Percentiles rank a stretch among this genome's conserved stretches.
Evolutionary conservation across 1,140 invertebrate genomes (phyloP).

Genomic region (Vanessa atalanta): DNA sequence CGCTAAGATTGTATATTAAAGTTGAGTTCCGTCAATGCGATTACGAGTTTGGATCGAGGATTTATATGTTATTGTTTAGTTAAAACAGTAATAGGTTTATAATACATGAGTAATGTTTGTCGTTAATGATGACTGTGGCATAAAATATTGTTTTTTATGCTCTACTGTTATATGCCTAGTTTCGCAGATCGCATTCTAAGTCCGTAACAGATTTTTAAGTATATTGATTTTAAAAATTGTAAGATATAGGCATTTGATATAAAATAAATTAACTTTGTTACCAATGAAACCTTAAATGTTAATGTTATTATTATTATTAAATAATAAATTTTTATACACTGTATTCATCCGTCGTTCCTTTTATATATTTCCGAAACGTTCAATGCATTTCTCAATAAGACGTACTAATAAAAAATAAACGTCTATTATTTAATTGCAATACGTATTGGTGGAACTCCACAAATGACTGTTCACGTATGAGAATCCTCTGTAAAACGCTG

Average conservation of each 20-base stretch:
- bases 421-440: not conserved
- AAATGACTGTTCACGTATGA: conserved; percentile 45
- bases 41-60: not conserved
- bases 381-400: not conserved
- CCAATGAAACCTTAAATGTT: too few relatives aligned
- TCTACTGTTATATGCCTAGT: too few relatives aligned
- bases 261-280: too few relatives aligned
- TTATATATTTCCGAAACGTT: too few relatives aligned
- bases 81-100: not conserved
- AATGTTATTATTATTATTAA: not conserved
- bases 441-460: conserved; percentile 18
- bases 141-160: too few relatives aligned
- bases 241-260: too few relatives aligned
- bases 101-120: too few relatives aligned
- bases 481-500: conserved; percentile 51
- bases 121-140: too few relatives aligned
- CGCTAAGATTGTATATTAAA: conserved; percentile 8
- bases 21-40: not conserved
- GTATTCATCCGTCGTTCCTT: too few relatives aligned
- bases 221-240: too few relatives aligned
- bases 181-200: too few relatives aligned
- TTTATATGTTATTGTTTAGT: not conserved
- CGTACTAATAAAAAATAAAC: not conserved
- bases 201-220: too few relatives aligned
- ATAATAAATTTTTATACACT: not conserved